A percentile compares a stretch with the other conserved stretches of the same genome.
Conservation (phyloP, 2,113 vertebrate species). For the Microcebus murinus region DNA sequence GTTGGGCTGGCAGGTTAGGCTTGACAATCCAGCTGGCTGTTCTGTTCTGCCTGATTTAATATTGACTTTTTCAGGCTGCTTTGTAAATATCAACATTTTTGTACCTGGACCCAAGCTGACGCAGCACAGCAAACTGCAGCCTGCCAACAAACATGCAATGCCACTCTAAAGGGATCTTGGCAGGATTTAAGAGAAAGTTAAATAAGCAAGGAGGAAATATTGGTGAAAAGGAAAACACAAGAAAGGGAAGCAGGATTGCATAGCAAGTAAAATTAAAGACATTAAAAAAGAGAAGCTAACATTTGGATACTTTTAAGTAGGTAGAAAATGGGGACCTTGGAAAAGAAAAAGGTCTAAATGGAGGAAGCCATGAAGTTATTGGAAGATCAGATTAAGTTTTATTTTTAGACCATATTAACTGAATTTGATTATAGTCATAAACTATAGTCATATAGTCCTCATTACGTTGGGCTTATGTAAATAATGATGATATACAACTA, state of each 20-base stretch:
- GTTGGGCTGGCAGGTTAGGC: not conserved
- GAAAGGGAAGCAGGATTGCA: not conserved
- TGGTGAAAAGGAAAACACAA: not conserved
- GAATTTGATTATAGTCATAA: not conserved
- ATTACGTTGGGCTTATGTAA: not conserved
- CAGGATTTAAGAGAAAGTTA: slow-evolving; percentile 64
- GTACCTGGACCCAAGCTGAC: slow-evolving; percentile 54
- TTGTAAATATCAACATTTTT: slow-evolving; percentile 79
- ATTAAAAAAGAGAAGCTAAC: not conserved
- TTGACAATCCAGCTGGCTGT: not conserved
- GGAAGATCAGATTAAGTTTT: not conserved
- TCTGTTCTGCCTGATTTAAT: slow-evolving; percentile 26
- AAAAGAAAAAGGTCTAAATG: not conserved
- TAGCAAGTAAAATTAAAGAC: not conserved
- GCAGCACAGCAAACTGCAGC: slow-evolving; percentile 17
- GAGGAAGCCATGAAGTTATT: not conserved
- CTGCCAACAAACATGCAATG: slow-evolving; percentile 38
- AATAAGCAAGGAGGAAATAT: slow-evolving; percentile 36
- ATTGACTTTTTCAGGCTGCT: slow-evolving; percentile 64
- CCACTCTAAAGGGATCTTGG: slow-evolving; percentile 11
- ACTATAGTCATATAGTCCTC: not conserved
- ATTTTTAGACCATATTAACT: not conserved
- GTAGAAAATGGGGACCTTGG: not conserved
- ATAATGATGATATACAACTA: not conserved
- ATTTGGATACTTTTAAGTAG: not conserved